Conservation (phyloP, 2,113 vertebrate species). For the Phylloscopus trochiloides region DNA sequence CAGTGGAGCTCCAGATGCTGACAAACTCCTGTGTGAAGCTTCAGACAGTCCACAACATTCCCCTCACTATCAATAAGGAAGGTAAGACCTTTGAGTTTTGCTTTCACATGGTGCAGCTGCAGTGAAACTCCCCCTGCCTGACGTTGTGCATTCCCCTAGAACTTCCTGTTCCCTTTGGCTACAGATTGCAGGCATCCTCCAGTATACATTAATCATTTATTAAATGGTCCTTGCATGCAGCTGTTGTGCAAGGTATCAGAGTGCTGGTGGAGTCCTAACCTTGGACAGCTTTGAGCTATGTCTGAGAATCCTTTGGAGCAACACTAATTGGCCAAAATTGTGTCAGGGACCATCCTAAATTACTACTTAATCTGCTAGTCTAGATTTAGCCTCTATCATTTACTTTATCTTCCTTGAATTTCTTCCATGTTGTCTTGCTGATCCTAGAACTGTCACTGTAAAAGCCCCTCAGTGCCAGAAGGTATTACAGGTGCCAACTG, state of each 20-base stretch:
- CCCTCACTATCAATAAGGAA: slow-evolving; percentile 92
- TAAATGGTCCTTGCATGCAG: background rate
- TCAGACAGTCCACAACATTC: slow-evolving; percentile 93
- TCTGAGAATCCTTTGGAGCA: background rate
- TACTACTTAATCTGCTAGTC: background rate
- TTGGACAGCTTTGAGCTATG: background rate
- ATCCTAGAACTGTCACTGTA: background rate
- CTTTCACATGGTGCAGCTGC: background rate
- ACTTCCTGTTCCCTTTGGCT: background rate
- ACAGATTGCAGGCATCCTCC: background rate
- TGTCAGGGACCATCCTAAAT: background rate
- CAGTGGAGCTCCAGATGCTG: slow-evolving; percentile 95
- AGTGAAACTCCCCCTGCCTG: too few species aligned
- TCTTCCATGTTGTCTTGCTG: background rate
- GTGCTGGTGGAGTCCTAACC: background rate
- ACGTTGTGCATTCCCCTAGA: background rate
- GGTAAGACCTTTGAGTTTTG: slow-evolving; percentile 67
- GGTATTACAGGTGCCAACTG: background rate
- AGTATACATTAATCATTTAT: background rate
- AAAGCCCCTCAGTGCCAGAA: background rate
- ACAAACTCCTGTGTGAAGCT: slow-evolving; percentile 96
- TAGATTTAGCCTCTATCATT: background rate
- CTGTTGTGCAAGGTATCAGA: background rate
- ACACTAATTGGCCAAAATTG: background rate
- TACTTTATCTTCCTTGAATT: background rate